Conservation (phyloP, 2,888 invertebrate species). For the Rhagium mordax region DNA sequence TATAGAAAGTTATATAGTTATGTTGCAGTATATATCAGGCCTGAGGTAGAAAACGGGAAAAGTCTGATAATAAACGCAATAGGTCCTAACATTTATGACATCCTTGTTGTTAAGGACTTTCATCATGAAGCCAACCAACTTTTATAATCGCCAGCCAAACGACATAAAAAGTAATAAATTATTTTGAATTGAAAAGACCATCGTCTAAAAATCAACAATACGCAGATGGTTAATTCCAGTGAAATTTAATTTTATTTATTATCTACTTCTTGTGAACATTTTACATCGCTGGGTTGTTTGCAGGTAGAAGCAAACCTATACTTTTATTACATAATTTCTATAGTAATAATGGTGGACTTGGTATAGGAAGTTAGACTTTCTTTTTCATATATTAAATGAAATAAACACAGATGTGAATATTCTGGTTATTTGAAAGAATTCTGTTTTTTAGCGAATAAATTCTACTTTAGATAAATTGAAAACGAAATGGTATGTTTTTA, state of each 20-base stretch:
- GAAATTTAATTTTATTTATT: too few relatives aligned
- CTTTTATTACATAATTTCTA: background rate
- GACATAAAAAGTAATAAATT: background rate
- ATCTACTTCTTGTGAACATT: too few relatives aligned
- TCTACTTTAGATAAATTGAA: constrained; percentile 1
- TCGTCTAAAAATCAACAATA: too few relatives aligned
- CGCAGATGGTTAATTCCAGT: too few relatives aligned
- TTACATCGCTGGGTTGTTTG: too few relatives aligned
- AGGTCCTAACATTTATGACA: background rate
- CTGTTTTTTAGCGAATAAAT: background rate
- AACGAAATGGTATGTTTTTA: background rate
- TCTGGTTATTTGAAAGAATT: background rate
- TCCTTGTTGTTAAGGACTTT: background rate
- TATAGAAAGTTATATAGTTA: background rate
- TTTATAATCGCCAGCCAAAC: background rate
- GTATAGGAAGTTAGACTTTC: background rate
- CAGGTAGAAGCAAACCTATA: too few relatives aligned
- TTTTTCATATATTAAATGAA: background rate
- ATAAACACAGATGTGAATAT: background rate
- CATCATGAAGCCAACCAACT: too few relatives aligned
- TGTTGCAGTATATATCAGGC: background rate
- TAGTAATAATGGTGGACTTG: background rate
- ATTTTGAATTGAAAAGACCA: too few relatives aligned
- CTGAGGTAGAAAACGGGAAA: background rate
- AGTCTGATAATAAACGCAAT: background rate